A percentile compares a stretch with the other conserved stretches of the same genome.
Conservation (phyloP, 2,888 invertebrate species). For the Poecilobothrus nobilitatus region DNA sequence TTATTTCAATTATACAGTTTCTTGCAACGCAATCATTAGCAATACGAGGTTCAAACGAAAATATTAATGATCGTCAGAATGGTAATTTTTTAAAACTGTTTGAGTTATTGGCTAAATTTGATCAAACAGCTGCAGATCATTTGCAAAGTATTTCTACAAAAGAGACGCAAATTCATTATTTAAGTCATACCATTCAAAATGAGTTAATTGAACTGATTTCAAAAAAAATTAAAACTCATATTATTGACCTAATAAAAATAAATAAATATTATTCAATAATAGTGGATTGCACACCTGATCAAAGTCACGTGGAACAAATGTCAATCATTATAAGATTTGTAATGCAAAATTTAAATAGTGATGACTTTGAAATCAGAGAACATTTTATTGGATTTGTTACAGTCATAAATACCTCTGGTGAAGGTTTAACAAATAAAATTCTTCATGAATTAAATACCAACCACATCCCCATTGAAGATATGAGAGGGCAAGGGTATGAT, state of each 20-base stretch:
- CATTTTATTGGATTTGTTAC: constrained; percentile 5
- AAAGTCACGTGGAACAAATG: constrained; percentile 9
- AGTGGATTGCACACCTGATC: constrained; percentile 10
- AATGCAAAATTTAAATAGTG: neutral
- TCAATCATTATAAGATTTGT: constrained; percentile 9
- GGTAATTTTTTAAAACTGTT: no score
- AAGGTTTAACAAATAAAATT: constrained; percentile 11
- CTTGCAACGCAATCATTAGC: no score
- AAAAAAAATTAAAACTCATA: constrained; percentile 10
- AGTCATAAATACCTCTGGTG: constrained; percentile 4
- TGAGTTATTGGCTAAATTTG: constrained; percentile 8
- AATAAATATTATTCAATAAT: constrained; percentile 8
- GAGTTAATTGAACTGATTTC: neutral
- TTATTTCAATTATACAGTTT: no score
- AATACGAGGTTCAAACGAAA: no score
- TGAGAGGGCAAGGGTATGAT: constrained; percentile 10
- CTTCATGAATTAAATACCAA: constrained; percentile 11
- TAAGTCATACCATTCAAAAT: constrained; percentile 7
- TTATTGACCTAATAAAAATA: constrained; percentile 10
- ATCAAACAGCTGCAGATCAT: neutral
- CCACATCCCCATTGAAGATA: constrained; percentile 10
- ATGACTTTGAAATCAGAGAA: constrained; percentile 7
- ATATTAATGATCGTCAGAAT: no score
- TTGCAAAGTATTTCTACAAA: constrained; percentile 7
- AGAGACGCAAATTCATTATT: constrained; percentile 8